phyloP scores from a whole-genome alignment of 2,113 vertebrate genomes.

The Oncorhynchus masou region DNA sequence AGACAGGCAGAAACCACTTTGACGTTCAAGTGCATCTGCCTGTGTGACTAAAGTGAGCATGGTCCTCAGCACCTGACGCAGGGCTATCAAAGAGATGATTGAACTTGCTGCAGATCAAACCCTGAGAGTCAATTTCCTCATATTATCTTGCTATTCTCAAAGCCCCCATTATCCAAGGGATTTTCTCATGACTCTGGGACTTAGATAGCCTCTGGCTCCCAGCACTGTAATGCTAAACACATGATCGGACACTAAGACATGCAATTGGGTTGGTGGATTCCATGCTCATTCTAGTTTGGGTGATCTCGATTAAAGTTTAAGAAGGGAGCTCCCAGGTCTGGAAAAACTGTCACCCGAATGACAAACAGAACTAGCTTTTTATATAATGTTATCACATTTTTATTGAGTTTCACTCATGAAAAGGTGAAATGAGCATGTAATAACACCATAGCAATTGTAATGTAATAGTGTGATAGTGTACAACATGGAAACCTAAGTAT shows the following conservation, averaged over 20 bases:
- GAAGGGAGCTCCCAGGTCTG: background rate
- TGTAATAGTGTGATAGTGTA: no score
- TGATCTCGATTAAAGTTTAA: slow-evolving; percentile 34
- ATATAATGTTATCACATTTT: no score
- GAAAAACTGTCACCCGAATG: background rate
- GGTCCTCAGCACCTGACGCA: slow-evolving; percentile 57
- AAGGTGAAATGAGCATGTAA: no score
- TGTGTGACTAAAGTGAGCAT: slow-evolving; percentile 60
- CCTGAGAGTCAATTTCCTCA: slow-evolving; percentile 56
- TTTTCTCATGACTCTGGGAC: slow-evolving; percentile 71
- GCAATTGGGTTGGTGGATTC: slow-evolving; percentile 53
- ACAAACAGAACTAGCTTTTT: background rate
- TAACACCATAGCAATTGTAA: no score
- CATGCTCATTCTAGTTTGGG: slow-evolving; percentile 58
- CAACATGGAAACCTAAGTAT: background rate
- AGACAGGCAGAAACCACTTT: slow-evolving; percentile 38
- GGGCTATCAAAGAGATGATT: slow-evolving; percentile 57
- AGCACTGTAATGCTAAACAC: slow-evolving; percentile 75
- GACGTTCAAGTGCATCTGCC: slow-evolving; percentile 38
- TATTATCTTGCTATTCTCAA: slow-evolving; percentile 55
- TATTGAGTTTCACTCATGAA: no score
- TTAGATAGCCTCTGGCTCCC: slow-evolving; percentile 56
- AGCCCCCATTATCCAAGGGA: slow-evolving; percentile 60
- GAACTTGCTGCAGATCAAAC: slow-evolving; percentile 67
- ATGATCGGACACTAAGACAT: slow-evolving; percentile 69